These are phyloP conservation scores for Sylvia atricapilla DNA, from an alignment of 2,113 vertebrate species.

Conservation along the genomic window DNA sequence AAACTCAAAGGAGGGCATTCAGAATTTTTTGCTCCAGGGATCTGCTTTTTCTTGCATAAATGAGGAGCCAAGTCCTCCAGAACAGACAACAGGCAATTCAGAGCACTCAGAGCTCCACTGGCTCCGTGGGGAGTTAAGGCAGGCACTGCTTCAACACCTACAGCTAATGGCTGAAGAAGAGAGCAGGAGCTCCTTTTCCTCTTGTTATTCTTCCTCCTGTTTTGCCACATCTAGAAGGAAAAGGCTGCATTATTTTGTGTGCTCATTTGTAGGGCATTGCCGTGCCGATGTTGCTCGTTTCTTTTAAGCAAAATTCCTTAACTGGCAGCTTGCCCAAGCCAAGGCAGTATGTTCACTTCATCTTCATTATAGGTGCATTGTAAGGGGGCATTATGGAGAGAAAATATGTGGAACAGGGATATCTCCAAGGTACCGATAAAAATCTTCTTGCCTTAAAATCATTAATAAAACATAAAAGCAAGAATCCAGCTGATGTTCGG, in stretches of 20 bases:
- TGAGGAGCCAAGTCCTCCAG: background rate
- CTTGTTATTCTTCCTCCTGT: background rate
- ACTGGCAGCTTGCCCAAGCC: background rate
- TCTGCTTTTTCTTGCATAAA: constrained; percentile 17
- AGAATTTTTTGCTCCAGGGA: background rate
- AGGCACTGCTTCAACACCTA: background rate
- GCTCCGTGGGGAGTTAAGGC: background rate
- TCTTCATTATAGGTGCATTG: background rate
- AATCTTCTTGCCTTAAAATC: background rate
- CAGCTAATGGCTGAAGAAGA: background rate
- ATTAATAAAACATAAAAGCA: background rate
- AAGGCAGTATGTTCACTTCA: background rate
- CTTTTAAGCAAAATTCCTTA: constrained; percentile 33
- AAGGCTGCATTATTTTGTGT: background rate
- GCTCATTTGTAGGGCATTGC: constrained; percentile 1
- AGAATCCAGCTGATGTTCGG: background rate
- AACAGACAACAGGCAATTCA: background rate
- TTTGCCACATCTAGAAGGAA: background rate
- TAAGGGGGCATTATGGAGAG: background rate
- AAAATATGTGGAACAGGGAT: background rate
- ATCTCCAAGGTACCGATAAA: background rate
- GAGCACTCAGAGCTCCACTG: background rate
- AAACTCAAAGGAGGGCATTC: constrained; percentile 7
- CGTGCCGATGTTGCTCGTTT: constrained; percentile 2
- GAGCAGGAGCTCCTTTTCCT: background rate